Conservation (phyloP, 2,113 vertebrate genomes). For the Cynoglossus semilaevis region DNA sequence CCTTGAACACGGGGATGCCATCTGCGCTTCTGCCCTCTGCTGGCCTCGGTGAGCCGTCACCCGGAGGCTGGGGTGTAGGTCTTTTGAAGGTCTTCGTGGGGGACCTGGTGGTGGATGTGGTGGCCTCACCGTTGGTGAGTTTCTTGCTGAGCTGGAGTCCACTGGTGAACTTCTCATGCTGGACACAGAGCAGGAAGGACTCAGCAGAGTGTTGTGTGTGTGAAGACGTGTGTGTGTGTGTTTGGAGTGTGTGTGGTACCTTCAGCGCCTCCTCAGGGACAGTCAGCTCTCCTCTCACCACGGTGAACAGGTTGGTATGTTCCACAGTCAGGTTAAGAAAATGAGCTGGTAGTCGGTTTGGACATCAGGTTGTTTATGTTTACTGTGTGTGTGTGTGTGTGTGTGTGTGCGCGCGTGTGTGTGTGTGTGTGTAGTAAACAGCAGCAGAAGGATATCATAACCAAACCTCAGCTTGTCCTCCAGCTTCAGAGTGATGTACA, state of each 20-base stretch:
- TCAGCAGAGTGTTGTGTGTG: not conserved
- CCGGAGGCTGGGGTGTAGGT: slow-evolving; percentile 77
- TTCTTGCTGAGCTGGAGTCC: slow-evolving; percentile 93
- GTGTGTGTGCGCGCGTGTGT: not conserved
- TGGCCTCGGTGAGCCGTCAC: slow-evolving; percentile 62
- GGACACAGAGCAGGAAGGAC: slow-evolving; percentile 5
- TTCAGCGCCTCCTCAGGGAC: slow-evolving; percentile 98
- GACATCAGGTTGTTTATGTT: not conserved
- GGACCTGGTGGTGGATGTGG: slow-evolving; percentile 47
- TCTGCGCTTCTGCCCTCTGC: slow-evolving; percentile 73
- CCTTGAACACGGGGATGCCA: slow-evolving; percentile 51
- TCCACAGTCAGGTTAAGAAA: slow-evolving; percentile 76
- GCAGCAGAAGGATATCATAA: slow-evolving; percentile 95
- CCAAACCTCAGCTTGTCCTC: slow-evolving; percentile 98
- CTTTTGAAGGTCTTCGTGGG: slow-evolving; percentile 67
- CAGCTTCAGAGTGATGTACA: slow-evolving; percentile 93
- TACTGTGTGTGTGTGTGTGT: not conserved
- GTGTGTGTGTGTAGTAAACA: not conserved
- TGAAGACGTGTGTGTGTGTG: slow-evolving; percentile 7
- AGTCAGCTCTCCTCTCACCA: slow-evolving; percentile 91
- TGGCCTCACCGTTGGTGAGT: slow-evolving; percentile 78
- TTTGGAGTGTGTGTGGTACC: slow-evolving; percentile 73
- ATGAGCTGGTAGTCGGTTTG: no score
- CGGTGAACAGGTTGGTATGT: slow-evolving; percentile 99
- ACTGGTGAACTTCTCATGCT: slow-evolving; percentile 99